phyloP scores from a whole-genome alignment of 2,113 vertebrate genomes.

The Lethenteron reissneri region DNA sequence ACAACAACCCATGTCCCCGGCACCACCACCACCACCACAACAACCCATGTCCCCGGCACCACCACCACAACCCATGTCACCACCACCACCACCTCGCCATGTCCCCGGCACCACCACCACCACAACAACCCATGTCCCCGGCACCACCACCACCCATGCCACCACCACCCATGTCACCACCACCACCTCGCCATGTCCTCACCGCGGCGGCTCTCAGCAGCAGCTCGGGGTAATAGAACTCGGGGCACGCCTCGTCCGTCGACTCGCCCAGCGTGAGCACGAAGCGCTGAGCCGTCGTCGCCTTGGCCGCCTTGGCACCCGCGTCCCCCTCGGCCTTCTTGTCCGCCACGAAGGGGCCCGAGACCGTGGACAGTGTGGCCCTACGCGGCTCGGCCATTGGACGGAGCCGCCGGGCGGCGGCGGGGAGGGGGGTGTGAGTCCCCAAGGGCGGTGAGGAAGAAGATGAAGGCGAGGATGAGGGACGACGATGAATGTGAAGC shows the following conservation, averaged over 20 bases:
- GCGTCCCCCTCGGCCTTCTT: constrained; percentile 21
- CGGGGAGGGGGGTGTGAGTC: too few relatives aligned
- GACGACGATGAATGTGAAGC: too few relatives aligned
- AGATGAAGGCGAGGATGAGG: too few relatives aligned
- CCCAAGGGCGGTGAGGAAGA: too few relatives aligned
- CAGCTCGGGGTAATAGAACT: constrained; percentile 62
- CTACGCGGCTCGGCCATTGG: constrained; percentile 51
- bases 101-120: too few relatives aligned
- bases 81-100: too few relatives aligned
- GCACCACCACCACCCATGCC: too few relatives aligned
- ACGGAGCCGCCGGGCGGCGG: too few relatives aligned
- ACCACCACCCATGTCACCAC: too few relatives aligned
- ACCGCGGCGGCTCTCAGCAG: constrained; percentile 22
- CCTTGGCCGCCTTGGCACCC: constrained; percentile 15
- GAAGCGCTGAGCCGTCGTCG: constrained; percentile 27
- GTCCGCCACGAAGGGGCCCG: constrained; percentile 18
- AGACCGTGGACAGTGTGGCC: constrained; percentile 41
- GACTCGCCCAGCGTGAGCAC: constrained; percentile 45
- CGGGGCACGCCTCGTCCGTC: constrained; percentile 43
- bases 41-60: background rate
- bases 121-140: too few relatives aligned
- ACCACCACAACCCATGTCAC: too few relatives aligned
- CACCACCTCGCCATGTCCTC: constrained; percentile 19
- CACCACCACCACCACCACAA: background rate
- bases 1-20: too few relatives aligned